phyloP scores from a whole-genome alignment of 1,140 invertebrate species.

The Geopemphigus sp. region DNA sequence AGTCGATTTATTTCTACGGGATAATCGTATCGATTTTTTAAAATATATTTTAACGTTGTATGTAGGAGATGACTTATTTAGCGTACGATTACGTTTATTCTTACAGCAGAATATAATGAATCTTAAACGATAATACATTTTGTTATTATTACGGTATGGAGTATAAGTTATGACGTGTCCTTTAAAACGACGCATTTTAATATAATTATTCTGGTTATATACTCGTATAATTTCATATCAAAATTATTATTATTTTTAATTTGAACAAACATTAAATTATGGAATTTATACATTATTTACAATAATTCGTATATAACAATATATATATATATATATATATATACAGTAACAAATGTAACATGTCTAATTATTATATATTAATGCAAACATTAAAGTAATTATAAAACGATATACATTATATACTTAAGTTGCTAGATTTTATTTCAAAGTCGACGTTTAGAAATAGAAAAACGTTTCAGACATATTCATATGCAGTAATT shows the following conservation, averaged over 20 bases:
- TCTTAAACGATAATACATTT: neutral
- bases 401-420: no score
- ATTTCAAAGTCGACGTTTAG: no score
- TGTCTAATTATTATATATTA: no score
- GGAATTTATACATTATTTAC: neutral
- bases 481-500: neutral
- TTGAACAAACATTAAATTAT: neutral
- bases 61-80: no score
- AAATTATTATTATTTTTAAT: neutral
- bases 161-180: constrained; percentile 6
- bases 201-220: neutral
- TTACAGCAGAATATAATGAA: neutral
- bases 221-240: neutral
- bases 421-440: no score
- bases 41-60: no score
- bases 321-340: no score
- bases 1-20: no score
- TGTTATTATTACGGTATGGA: neutral
- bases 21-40: no score
- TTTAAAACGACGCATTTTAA: neutral
- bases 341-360: no score
- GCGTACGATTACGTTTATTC: neutral
- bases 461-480: no score
- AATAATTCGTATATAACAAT: neutral
- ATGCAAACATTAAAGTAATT: no score